phyloP scores from a whole-genome alignment of 1,140 invertebrate species.

The Dendrolimus punctatus region DNA sequence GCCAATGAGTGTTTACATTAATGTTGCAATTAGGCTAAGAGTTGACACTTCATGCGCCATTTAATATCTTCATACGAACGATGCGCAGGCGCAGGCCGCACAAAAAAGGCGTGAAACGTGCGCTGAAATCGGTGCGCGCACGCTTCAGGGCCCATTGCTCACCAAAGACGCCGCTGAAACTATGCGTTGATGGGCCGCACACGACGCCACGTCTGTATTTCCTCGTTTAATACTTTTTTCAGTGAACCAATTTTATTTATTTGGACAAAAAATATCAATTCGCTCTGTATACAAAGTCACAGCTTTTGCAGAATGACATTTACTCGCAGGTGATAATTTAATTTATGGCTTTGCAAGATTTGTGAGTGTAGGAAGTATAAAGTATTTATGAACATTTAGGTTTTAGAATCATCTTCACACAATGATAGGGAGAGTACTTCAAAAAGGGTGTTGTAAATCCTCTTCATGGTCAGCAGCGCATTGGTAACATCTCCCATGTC shows the following conservation, averaged over 20 bases:
- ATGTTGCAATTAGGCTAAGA: conserved; percentile 34
- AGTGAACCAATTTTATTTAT: too few species aligned
- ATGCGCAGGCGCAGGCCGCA: conserved; percentile 17
- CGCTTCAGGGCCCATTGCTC: conserved; percentile 57
- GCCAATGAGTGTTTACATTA: conserved; percentile 1
- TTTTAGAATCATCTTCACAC: too few species aligned
- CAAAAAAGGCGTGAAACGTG: conserved; percentile 63
- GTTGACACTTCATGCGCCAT: conserved; percentile 54
- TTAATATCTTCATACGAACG: conserved; percentile 37
- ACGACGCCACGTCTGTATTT: conserved; percentile 28
- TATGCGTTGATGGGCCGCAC: conserved; percentile 59
- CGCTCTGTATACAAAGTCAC: not conserved
- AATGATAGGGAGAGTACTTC: too few species aligned
- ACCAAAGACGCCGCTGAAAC: conserved; percentile 56
- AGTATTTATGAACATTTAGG: too few species aligned
- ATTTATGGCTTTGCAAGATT: too few species aligned
- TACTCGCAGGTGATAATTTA: too few species aligned
- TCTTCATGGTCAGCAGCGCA: too few species aligned
- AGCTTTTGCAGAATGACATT: too few species aligned
- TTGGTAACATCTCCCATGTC: too few species aligned
- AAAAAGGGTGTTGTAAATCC: too few species aligned
- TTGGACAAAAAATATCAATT: not conserved
- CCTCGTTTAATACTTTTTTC: not conserved
- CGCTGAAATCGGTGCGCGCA: conserved; percentile 52
- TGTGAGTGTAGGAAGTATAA: too few species aligned